Evolutionary conservation across 2,888 invertebrate species (phyloP).

Genomic region (Junonia oenone): DNA sequence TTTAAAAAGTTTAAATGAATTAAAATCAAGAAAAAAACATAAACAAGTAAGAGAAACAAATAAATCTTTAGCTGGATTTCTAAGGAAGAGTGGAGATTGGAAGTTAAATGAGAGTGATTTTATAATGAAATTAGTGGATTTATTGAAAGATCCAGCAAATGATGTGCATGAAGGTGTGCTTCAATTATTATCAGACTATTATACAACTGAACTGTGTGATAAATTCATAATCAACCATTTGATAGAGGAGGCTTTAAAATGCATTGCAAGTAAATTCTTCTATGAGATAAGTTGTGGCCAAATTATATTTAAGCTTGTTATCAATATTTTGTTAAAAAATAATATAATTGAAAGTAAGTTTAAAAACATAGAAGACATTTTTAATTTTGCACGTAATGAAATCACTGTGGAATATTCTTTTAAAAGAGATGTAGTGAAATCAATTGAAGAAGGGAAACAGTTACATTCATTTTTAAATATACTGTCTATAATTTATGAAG

Average conservation of each 20-base stretch:
- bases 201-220: constrained; percentile 47
- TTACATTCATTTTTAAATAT: constrained; percentile 69
- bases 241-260: constrained; percentile 54
- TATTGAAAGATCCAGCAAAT: constrained; percentile 80
- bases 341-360: constrained; percentile 38
- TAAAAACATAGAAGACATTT: constrained; percentile 48
- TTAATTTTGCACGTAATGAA: constrained; percentile 51
- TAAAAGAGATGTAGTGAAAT: constrained; percentile 63
- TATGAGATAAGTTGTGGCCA: constrained; percentile 82
- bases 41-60: constrained; percentile 42
- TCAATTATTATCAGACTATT: constrained; percentile 71
- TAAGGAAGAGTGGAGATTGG: constrained; percentile 61
- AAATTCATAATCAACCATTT: constrained; percentile 46
- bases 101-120: constrained; percentile 54
- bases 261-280: constrained; percentile 80
- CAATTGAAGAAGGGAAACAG: constrained; percentile 73
- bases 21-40: constrained; percentile 47
- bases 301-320: constrained; percentile 73
- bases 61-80: constrained; percentile 51
- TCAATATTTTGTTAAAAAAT: constrained; percentile 48
- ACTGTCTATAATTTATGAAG: constrained; percentile 50
- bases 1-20: constrained; percentile 60
- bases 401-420: constrained; percentile 43
- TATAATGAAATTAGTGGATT: constrained; percentile 64
- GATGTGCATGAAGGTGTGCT: constrained; percentile 80